Evolutionary conservation across 1,140 invertebrate genomes (phyloP), one percentile per base, ranked within the genome.

Genomic region (Neoseiulus cucumeris): DNA sequence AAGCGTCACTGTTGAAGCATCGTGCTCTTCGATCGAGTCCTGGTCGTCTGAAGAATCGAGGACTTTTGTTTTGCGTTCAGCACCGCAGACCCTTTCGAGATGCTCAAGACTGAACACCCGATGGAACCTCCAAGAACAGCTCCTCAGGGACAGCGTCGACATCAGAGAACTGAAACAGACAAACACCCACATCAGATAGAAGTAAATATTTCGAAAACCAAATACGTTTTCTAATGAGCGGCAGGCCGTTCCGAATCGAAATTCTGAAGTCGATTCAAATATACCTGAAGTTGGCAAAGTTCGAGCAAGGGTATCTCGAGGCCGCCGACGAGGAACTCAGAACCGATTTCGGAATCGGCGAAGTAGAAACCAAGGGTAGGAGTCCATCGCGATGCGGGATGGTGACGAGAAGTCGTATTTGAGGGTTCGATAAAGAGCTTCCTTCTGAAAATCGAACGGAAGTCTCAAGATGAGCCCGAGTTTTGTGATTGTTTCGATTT

Each of bases 321-420:
- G 51, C 51, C 51, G 22, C 14, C 14, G 33, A 59, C 17, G 51
- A 29, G 4, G 25, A 59, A 9, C 33, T 39, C 4, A 39, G 33
- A 39, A 29, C 51, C 51, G 25, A 25, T 25, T 25, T n/a, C 1
- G 33, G 22, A 18, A 59, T 59, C 25, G 51, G 51, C 14, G 33
- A 59, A 12, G 51, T 59, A 1, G 51, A 59, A 2, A 59, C 33
- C 51, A 59, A 25, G 14, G 51, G 51, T 1, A 59, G 51, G 22
- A 59, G 51, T 59, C 51, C 51, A 25, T 59, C 51, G 14, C 33
- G 51, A 33, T 59, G 51, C 17, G 51, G 14, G 22, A 59, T 59
- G 25, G 51, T 29, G 33, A 59, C 51, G 51, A 59, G 22, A 25
- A 33, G 25, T 25, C 51, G 51, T 17, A 59, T 2, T 33, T 22